Evolutionary conservation across 2,888 invertebrate species (phyloP), one percentile per base, ranked within the genome.

Genomic region (Caenorhabditis parvicauda): DNA sequence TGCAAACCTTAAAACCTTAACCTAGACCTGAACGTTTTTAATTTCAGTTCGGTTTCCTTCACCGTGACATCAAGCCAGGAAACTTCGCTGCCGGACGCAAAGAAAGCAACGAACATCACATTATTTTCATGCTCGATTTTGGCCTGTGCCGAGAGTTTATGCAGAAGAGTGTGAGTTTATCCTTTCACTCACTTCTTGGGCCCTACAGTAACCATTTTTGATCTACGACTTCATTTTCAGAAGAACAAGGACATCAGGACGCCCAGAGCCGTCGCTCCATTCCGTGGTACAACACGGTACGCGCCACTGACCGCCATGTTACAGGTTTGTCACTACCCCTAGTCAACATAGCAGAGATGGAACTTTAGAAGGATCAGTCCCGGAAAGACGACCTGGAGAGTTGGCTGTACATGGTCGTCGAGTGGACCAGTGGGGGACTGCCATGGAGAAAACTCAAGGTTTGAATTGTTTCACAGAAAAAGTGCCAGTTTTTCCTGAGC

Each of bases 381-480:
- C 50, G 76, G 2, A 76, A 76, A 54, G 76, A 76, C 55, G 76
- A 76, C 51, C 50, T 76, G n/a, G 76, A 76, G 39, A 64, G 70
- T 2, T 75, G 76, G 76, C 55, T 76, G 22, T 76, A 76, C 54
- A 75, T 76, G 76, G 67, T 70, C 5, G 61, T 70, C 19, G 69
- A 71, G 46, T 76, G 76, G 76, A 74, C 76, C n/a, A 52, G 64
- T 14, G 74, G 74, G 7, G 59, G 54, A n/a, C 49, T 76, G n/a
- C 76, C 76, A 6, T 76, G 76, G 76, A 41, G 64, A n/a, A 67
- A 72, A 43, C 54, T 60, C 42, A 61, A 48, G 38, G 61, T 49
- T 19, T 25, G 41, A 32, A 28, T 12, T 12, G 22, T 29, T 12
- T 7, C 4, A 5, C n/a, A n/a, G 22, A 46, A n/a, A n/a, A n/a